Conservation (phyloP, 1,140 invertebrate species). For the Caenorhabditis latens region DNA sequence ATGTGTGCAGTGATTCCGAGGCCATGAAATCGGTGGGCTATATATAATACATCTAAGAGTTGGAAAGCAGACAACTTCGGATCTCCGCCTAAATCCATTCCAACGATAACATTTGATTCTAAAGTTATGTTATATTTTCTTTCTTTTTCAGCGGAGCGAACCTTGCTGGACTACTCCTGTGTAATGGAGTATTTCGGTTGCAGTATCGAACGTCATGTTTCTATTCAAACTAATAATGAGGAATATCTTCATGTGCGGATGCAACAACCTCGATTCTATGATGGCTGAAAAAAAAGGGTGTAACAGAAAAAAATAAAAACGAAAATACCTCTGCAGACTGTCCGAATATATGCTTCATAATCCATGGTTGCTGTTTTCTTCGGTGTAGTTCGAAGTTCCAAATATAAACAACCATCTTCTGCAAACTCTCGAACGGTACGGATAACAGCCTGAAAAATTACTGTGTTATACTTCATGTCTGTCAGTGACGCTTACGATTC, state of each 20-base stretch:
- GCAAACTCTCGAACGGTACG: slow-evolving; percentile 42
- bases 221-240: slow-evolving; percentile 58
- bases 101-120: slow-evolving; percentile 50
- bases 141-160: neutral
- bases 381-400: slow-evolving; percentile 60
- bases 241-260: slow-evolving; percentile 10
- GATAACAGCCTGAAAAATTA: slow-evolving; percentile 38
- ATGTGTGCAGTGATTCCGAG: slow-evolving; percentile 57
- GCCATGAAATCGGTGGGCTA: slow-evolving; percentile 49
- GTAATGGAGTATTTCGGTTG: neutral
- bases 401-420: slow-evolving; percentile 53
- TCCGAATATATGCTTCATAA: slow-evolving; percentile 32
- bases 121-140: neutral
- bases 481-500: neutral
- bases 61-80: slow-evolving; percentile 14
- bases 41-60: neutral
- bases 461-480: neutral
- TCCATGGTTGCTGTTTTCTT: slow-evolving; percentile 46
- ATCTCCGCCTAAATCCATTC: slow-evolving; percentile 55
- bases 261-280: neutral
- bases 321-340: neutral
- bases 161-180: neutral
- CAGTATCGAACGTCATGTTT: slow-evolving; percentile 11
- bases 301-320: neutral
- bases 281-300: neutral